Evolutionary conservation across 2,113 vertebrate genomes (phyloP), one percentile per base, ranked within the genome.

Genomic region (Calidris pygmaea): DNA sequence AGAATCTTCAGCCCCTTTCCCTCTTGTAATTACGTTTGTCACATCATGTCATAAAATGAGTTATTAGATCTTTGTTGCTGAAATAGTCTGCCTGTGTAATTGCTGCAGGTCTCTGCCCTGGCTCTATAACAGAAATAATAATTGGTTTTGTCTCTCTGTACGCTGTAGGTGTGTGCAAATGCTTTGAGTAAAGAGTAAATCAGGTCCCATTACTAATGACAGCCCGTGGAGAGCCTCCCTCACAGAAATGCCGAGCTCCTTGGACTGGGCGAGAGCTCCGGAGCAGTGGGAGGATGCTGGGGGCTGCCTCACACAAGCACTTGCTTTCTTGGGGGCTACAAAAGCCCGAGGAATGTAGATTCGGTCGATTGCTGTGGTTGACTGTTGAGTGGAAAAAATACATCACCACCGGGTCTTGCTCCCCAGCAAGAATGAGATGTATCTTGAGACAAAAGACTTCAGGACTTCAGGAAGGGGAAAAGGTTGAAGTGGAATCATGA

Each of bases 191-290:
- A 65, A 6, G 48, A 26, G 39, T 11, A 41, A 30, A 55, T 11
- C 47, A 6, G 50, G 79, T 82, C 35, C 85, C 70, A 30, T 5
- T 26, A 2, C 59, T 19, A 4, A 3, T 5, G 17, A 18, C 27
- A 12, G 29, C 41, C 15, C 2, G 1, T 5, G 4, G 4, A 3
- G 29, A 50, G 47, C 32, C 29, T 71, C 48, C 2, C 67, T 59
- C 14, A 39, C 62, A 11, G 83, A 2, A 30, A 6, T 35, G 23
- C 47, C 29, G 72, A 47, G 32, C 63, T 68, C 43, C 73, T 47
- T 1, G 1, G 30, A 4, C 4, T 0, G 0, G 1, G 0, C 8
- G 52, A 21, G 43, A 22, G 43, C 23, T 76, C 53, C 30, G 2
- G 0, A 1, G 24, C 3, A 3, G 17, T 32, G 62, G 70, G 72